phyloP scores from a whole-genome alignment of 2,113 vertebrate genomes.

The Xiphophorus hellerii region DNA sequence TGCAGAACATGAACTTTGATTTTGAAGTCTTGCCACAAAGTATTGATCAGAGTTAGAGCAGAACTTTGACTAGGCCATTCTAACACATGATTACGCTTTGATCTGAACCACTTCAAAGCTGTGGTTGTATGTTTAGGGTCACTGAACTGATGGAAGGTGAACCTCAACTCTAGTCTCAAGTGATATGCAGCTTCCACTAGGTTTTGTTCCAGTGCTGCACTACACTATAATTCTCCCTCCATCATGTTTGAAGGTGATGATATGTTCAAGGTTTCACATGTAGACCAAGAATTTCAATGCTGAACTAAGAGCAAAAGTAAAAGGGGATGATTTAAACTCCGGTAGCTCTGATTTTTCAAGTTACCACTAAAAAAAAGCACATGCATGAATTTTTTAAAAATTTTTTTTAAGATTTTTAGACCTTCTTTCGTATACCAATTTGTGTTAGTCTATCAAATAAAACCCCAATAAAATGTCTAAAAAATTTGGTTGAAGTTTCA shows the following conservation, averaged over 20 bases:
- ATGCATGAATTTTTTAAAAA: neutral
- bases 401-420: neutral
- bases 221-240: too few species aligned
- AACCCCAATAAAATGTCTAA: neutral
- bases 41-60: neutral
- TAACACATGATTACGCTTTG: neutral
- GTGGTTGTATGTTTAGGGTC: neutral
- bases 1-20: neutral
- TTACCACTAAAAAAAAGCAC: too few species aligned
- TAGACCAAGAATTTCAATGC: neutral
- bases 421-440: neutral
- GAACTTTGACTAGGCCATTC: neutral
- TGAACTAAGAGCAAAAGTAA: neutral
- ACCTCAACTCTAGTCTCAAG: neutral
- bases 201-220: neutral
- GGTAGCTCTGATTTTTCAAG: too few species aligned
- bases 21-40: neutral
- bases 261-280: neutral
- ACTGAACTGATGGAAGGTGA: neutral
- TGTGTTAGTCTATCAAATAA: neutral
- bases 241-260: too few species aligned
- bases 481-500: neutral
- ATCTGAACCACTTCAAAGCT: neutral
- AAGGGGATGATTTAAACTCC: neutral
- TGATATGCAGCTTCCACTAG: neutral